Base-by-base conservation (phyloP, 92 coral and sea anemone species). In the Palythoa caribaeorum region DNA sequence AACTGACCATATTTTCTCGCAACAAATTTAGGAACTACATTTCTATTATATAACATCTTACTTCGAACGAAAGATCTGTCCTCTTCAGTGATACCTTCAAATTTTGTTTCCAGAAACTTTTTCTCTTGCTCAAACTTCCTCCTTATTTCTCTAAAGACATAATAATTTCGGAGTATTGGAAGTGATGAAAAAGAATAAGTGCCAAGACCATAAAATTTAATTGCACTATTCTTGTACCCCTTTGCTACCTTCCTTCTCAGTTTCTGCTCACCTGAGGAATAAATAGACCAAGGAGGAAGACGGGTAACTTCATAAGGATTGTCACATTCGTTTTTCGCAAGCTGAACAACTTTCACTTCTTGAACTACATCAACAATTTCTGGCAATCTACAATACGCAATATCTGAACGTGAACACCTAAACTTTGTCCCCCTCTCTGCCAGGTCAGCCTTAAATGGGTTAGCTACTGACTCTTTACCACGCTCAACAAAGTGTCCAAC, bases 251-350 rank as follows among this genome's bases (percentile, higher is more conserved):
- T 36, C 53, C 73, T 15, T 73, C 83, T 77, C 88, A 73, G 55
- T 74, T 52, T 48, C 81, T 16, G 28, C 11, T 39, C 88, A 7
- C 81, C 88, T 35, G 78, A 50, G 17, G 78, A 62, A 73, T 73
- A 85, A 65, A 85, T 38, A 7, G 81, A 73, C 51, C 78, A 85
- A 28, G 88, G 81, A 17, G 88, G 88, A 85, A 85, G 88, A 73
- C 28, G 11, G 21, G 88, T 6, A 70, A 72, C 38, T 19, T 70
- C 14, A 6, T 35, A 62, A 28, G 88, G 88, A 85, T 85, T 55
- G 71, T 68, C 78, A 73, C 88, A 85, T 54, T 78, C 88, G 37
- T 14, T 36, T 1, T 10, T 50, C 35, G 73, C 88, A 39, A 54
- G 65, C 76, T 85, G 54, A 73, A 85, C 81, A 44, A 78, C 54